Percentiles rank a stretch among this genome's conserved stretches.
These are phyloP conservation scores for Ophioninae sp. DNA, from an alignment of 2,888 invertebrate species.

Conservation along the genomic window DNA sequence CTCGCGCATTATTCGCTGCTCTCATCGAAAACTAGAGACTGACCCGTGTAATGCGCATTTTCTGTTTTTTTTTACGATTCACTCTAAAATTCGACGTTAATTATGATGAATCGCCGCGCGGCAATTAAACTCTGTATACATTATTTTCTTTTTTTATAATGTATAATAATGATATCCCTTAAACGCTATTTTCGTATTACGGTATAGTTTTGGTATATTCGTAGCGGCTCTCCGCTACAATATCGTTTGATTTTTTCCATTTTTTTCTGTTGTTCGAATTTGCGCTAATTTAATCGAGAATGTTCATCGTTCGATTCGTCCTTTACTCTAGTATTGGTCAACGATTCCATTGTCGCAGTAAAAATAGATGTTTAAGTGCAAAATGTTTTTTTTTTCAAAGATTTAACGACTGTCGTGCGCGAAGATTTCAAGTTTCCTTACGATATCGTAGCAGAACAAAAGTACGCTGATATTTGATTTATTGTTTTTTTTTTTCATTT, in stretches of 20 bases:
- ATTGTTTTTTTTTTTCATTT: conserved; percentile 14
- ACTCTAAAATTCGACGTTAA: conserved; percentile 56
- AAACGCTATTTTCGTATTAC: conserved; percentile 69
- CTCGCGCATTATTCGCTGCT: conserved; percentile 39
- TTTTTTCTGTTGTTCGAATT: conserved; percentile 36
- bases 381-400: conserved; percentile 52
- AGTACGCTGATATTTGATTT: conserved; percentile 28
- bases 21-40: conserved; percentile 49
- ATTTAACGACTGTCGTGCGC: conserved; percentile 21
- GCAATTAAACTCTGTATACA: conserved; percentile 56
- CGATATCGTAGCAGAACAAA: conserved; percentile 20
- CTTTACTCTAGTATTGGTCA: conserved; percentile 65
- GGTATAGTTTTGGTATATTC: conserved; percentile 79
- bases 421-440: conserved; percentile 1
- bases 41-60: conserved; percentile 40
- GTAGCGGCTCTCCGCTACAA: conserved; percentile 78
- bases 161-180: conserved; percentile 65
- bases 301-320: conserved; percentile 25
- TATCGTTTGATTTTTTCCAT: conserved; percentile 71
- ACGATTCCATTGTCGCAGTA: conserved; percentile 69
- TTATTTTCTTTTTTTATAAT: conserved; percentile 55
- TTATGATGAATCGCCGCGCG: conserved; percentile 58
- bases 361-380: conserved; percentile 70
- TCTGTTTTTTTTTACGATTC: conserved; percentile 9
- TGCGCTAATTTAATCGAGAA: conserved; percentile 15